Evolutionary conservation across 2,113 vertebrate genomes (phyloP).

Genomic region (Aegotheles bennettii): DNA sequence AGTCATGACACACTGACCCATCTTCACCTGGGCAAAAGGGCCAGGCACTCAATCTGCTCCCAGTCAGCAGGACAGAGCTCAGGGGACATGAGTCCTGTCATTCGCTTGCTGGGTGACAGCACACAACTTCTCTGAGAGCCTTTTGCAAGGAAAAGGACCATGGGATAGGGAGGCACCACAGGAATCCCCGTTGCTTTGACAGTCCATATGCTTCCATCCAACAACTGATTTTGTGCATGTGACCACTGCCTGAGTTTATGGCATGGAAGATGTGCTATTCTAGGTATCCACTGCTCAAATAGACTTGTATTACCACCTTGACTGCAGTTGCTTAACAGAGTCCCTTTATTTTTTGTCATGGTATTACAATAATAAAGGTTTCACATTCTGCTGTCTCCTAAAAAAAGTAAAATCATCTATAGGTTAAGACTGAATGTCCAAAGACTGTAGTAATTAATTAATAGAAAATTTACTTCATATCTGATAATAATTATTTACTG

Average conservation of each 20-base stretch:
- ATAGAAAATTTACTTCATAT: neutral
- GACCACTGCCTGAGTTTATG: neutral
- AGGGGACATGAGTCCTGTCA: neutral
- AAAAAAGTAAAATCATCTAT: neutral
- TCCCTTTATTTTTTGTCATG: neutral
- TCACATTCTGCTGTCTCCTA: neutral
- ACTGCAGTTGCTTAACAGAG: neutral
- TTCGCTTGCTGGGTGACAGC: neutral
- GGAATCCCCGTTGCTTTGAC: neutral
- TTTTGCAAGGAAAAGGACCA: neutral
- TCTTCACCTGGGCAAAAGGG: neutral
- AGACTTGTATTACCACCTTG: neutral
- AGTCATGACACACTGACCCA: neutral
- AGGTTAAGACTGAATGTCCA: neutral
- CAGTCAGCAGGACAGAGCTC: rapidly evolving
- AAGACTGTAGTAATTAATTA: neutral
- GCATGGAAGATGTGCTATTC: neutral
- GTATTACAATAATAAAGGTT: neutral
- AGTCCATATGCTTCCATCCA: neutral
- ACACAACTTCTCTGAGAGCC: neutral
- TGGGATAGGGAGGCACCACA: neutral
- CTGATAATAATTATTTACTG: neutral
- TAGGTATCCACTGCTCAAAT: neutral
- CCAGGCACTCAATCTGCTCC: neutral
- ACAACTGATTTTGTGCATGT: neutral